These are phyloP conservation scores for Venustaconcha ellipsiformis DNA, from an alignment of 1,140 invertebrate species.

Conservation along the genomic window DNA sequence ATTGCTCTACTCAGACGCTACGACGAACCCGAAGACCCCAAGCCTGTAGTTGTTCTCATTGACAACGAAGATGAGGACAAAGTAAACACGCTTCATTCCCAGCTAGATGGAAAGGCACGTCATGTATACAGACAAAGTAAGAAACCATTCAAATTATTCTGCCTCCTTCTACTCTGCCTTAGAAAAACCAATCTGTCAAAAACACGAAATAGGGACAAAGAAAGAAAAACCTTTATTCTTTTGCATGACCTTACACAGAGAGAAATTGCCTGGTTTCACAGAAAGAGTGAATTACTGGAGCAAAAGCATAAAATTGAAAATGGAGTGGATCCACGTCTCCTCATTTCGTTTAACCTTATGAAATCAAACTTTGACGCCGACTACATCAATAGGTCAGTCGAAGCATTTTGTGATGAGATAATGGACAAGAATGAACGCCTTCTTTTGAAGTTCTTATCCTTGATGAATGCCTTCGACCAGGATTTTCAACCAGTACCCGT, in stretches of 20 bases:
- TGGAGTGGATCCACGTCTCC: slow-evolving; percentile 36
- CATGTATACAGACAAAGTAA: slow-evolving; percentile 19
- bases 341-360: slow-evolving; percentile 53
- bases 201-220: neutral
- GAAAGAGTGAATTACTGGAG: slow-evolving; percentile 35
- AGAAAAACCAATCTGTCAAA: slow-evolving; percentile 28
- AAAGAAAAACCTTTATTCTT: slow-evolving; percentile 31
- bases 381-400: slow-evolving; percentile 44
- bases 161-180: slow-evolving; percentile 44
- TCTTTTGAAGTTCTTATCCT: slow-evolving; percentile 39
- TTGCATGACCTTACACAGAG: slow-evolving; percentile 35
- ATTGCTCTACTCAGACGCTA: slow-evolving; percentile 36
- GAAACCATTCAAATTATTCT: slow-evolving; percentile 28
- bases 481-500: slow-evolving; percentile 42
- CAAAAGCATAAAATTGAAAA: slow-evolving; percentile 30
- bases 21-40: slow-evolving; percentile 36
- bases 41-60: slow-evolving; percentile 46
- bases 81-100: slow-evolving; percentile 24
- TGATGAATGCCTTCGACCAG: slow-evolving; percentile 47
- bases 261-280: slow-evolving; percentile 45
- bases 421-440: slow-evolving; percentile 23
- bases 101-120: slow-evolving; percentile 38
- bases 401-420: slow-evolving; percentile 31
- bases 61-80: slow-evolving; percentile 58
- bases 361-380: slow-evolving; percentile 49